phyloP scores from a whole-genome alignment of 37 sponge, comb jelly and placozoan species.

The Eunapius fragilis region DNA sequence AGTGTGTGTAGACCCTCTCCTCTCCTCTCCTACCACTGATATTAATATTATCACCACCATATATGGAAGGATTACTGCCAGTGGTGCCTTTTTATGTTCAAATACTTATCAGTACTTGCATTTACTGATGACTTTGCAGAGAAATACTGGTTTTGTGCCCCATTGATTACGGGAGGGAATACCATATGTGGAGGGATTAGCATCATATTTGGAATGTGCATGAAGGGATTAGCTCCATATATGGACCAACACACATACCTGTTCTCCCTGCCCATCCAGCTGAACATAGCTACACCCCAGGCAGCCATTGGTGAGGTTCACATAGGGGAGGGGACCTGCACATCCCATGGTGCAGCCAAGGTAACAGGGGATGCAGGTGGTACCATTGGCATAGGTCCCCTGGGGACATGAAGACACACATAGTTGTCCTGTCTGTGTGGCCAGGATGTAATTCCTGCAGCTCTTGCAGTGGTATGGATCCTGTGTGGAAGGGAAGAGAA shows the following conservation, averaged over 20 bases:
- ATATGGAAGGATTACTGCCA: too few species aligned
- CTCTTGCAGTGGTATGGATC: conserved; percentile 41
- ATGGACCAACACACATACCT: conserved; percentile 39
- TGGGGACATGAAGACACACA: conserved; percentile 59
- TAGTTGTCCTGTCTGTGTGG: background rate
- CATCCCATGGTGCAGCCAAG: conserved; percentile 66
- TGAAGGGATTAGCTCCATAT: too few species aligned
- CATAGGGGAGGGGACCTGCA: conserved; percentile 62
- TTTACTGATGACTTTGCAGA: too few species aligned
- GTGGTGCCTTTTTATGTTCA: too few species aligned
- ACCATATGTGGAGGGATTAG: too few species aligned
- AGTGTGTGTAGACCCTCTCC: too few species aligned
- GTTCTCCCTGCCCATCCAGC: conserved; percentile 32
- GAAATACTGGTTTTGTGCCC: too few species aligned
- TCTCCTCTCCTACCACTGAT: too few species aligned
- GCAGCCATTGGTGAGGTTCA: conserved; percentile 55
- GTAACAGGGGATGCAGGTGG: conserved; percentile 45
- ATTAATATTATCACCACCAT: too few species aligned
- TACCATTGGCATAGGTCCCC: conserved; percentile 24
- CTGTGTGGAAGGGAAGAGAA: conserved; percentile 5
- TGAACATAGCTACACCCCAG: conserved; percentile 43
- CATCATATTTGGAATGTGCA: too few species aligned
- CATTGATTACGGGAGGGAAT: too few species aligned
- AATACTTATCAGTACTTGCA: background rate
- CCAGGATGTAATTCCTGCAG: conserved; percentile 21